A percentile compares a stretch with the other conserved stretches of the same genome.
Conservation (phyloP, 2,888 invertebrate genomes). For the Caenorhabditis sp. region DNA sequence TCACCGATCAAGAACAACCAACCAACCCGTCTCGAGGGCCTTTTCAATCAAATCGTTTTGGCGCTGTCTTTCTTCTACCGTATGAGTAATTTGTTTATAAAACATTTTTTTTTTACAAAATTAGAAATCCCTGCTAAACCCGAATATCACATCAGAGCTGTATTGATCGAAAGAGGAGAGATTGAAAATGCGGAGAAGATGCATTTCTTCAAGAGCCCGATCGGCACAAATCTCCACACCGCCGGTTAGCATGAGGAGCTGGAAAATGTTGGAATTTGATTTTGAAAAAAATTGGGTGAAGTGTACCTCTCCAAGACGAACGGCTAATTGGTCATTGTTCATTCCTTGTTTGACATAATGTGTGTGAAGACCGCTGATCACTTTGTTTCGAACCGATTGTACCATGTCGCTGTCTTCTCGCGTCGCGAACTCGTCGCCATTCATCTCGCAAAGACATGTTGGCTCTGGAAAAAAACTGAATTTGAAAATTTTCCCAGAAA, state of each 20-base stretch:
- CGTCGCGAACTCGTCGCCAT: slow-evolving; percentile 23
- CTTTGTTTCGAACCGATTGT: slow-evolving; percentile 23
- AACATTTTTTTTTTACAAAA: neutral
- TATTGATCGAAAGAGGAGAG: slow-evolving; percentile 39
- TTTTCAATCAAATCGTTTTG: slow-evolving; percentile 34
- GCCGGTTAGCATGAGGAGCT: slow-evolving; percentile 39
- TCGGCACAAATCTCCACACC: slow-evolving; percentile 46
- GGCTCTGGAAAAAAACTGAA: slow-evolving; percentile 33
- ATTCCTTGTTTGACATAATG: slow-evolving; percentile 21
- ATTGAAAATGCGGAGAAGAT: slow-evolving; percentile 43
- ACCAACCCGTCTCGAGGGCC: slow-evolving; percentile 22
- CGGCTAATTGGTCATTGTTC: slow-evolving; percentile 15
- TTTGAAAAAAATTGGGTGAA: neutral
- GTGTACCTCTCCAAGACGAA: slow-evolving; percentile 24
- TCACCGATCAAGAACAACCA: slow-evolving; percentile 23
- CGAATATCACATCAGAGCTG: slow-evolving; percentile 41
- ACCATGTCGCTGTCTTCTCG: slow-evolving; percentile 29
- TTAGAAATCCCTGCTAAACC: slow-evolving; percentile 25
- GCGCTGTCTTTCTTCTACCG: slow-evolving; percentile 31
- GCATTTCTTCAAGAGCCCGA: slow-evolving; percentile 47
- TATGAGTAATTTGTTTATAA: neutral
- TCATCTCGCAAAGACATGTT: slow-evolving; percentile 26
- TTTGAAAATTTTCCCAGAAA: neutral
- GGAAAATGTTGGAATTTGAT: slow-evolving; percentile 6
- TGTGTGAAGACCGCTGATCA: slow-evolving; percentile 39